Conservation (phyloP, 2,888 invertebrate species). For the Eumacrocentrus americanus region DNA sequence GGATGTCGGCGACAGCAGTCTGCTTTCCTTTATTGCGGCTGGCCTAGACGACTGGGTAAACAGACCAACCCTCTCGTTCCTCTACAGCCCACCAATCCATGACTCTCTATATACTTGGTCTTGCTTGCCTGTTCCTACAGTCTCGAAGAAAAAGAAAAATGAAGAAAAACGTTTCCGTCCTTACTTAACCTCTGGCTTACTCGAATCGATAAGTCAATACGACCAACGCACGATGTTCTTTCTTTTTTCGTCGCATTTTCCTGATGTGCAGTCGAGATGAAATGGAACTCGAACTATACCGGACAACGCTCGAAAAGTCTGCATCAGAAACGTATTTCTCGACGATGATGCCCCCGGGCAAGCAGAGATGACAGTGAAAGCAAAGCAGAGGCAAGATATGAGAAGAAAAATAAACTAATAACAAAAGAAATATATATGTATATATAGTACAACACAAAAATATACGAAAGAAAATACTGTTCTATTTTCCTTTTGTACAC, state of each 20-base stretch:
- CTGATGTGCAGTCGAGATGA: background rate
- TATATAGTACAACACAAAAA: background rate
- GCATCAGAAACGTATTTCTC: background rate
- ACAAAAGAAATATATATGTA: background rate
- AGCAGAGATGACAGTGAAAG: constrained; percentile 9
- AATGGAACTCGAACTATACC: background rate
- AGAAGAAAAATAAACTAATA: no score
- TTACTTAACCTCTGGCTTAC: background rate
- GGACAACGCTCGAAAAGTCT: background rate
- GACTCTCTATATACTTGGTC: no score
- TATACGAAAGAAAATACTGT: background rate
- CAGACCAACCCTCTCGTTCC: constrained; percentile 34
- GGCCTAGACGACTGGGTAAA: constrained; percentile 45
- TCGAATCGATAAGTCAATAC: constrained; percentile 24
- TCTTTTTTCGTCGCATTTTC: background rate
- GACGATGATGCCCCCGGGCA: background rate
- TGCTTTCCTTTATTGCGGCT: constrained; percentile 44
- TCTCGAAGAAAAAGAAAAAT: no score
- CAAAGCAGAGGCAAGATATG: no score
- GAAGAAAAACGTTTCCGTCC: no score
- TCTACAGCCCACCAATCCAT: background rate
- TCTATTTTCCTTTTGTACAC: background rate
- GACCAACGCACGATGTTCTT: constrained; percentile 10
- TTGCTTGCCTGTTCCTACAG: no score
- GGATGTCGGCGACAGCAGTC: constrained; percentile 23